Evolutionary conservation across 1,140 invertebrate species (phyloP).

Genomic region (Polyergus mexicanus): DNA sequence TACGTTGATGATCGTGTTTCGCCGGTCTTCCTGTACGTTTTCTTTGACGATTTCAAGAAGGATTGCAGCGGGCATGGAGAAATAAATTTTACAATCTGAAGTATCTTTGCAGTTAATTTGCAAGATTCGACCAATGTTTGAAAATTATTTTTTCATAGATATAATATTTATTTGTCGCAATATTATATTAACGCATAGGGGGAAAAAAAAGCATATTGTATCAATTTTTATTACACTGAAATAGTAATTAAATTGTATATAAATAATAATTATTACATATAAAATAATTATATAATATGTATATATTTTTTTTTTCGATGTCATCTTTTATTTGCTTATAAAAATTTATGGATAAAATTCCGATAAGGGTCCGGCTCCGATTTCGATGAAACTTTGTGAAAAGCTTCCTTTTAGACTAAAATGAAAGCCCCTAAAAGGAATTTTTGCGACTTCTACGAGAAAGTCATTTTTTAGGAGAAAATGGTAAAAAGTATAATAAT

Average conservation of each 20-base stretch:
- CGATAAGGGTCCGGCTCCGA: too few relatives aligned
- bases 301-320: not conserved
- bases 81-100: too few relatives aligned
- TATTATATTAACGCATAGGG: not conserved
- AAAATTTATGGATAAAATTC: too few relatives aligned
- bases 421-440: too few relatives aligned
- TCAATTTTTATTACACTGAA: not conserved
- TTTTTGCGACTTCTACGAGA: too few relatives aligned
- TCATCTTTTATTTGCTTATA: not conserved
- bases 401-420: too few relatives aligned
- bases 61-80: too few relatives aligned
- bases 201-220: not conserved
- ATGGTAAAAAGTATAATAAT: too few relatives aligned
- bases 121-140: not conserved
- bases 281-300: not conserved
- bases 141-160: not conserved
- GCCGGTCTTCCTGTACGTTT: constrained; percentile 1
- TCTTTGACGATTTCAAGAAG: not conserved
- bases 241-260: not conserved
- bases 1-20: constrained; percentile 65
- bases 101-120: not conserved
- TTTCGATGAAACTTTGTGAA: too few relatives aligned
- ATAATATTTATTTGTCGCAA: not conserved
- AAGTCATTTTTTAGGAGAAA: too few relatives aligned
- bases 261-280: not conserved